Base-by-base conservation (phyloP, 2,888 invertebrate species). In the Synergus japonicus region DNA sequence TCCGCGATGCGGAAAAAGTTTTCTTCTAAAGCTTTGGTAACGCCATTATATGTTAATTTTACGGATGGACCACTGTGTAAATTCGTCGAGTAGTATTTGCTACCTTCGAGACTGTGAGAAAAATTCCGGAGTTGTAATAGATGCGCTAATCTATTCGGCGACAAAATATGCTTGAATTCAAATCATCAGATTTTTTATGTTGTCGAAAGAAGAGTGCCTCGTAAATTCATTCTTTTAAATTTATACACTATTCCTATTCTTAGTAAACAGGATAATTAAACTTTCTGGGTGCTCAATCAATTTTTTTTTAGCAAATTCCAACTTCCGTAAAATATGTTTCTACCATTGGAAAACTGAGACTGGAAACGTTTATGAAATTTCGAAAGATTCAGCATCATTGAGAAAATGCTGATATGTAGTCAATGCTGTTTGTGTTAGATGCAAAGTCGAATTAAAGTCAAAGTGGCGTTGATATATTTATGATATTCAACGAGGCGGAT, bases 31-130 rank as follows among this genome's bases (percentile, higher is more conserved):
- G 44, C 67, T 44, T 18, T 67, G 22, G 83, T 86, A 85, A 85
- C 84, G 86, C 86, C 86, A 86, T 89, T 89, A 87, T 89, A 88
- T 89, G 88, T 85, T 88, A 88, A 88, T 88, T 86, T 87, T 83
- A 86, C 86, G 86, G 86, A 87, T 86, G 85, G 83, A 79, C 83
- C 84, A 81, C 83, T 84, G 84, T 83, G 85, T 85, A 85, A 86
- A 86, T 86, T 85, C 84, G 81, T 82, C 76, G 79, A 77, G 83
- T 78, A 80, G 79, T 83, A 79, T 81, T 81, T 83, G 78, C 85
- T 83, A 83, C 85, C 83, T 82, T 81, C 76, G 76, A 81, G 78
- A 82, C 83, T 85, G 86, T 85, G 86, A 85, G 86, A 86, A 85
- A 82, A 81, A 83, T 82, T 82, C 82, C 78, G 80, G 81, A 82